These are phyloP conservation scores for Drosophila atroscutellata DNA, from an alignment of 2,888 invertebrate species.

Conservation along the genomic window DNA sequence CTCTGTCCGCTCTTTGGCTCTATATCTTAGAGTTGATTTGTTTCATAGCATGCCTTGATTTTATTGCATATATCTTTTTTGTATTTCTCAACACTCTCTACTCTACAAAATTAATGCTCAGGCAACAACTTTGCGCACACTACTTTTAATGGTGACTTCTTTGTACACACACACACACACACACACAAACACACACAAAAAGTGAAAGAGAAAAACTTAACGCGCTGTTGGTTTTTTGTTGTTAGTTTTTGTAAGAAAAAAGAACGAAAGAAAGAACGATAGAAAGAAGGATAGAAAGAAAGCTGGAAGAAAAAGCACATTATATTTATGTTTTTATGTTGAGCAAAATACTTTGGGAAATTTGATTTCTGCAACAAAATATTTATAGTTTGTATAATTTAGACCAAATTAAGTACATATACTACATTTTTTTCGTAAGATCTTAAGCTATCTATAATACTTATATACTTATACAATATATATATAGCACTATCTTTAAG, in stretches of 20 bases:
- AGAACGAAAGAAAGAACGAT: neutral
- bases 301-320: conserved; percentile 2
- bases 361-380: conserved; percentile 61
- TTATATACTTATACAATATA: conserved; percentile 16
- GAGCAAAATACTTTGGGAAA: conserved; percentile 64
- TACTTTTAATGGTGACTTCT: conserved; percentile 30
- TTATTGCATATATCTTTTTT: conserved; percentile 5
- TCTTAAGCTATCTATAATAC: conserved; percentile 27
- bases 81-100: conserved; percentile 28
- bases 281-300: neutral
- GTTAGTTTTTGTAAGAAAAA: conserved; percentile 71
- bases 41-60: conserved; percentile 14
- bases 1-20: conserved; percentile 14
- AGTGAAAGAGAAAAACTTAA: conserved; percentile 42
- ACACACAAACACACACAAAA: conserved; percentile 1
- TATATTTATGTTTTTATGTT: conserved; percentile 38
- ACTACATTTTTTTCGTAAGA: conserved; percentile 41
- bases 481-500: conserved; percentile 36
- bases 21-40: conserved; percentile 13
- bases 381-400: conserved; percentile 45
- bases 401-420: conserved; percentile 61
- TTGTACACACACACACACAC: neutral
- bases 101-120: conserved; percentile 64
- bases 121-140: conserved; percentile 62
- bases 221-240: conserved; percentile 70